Conservation (phyloP, 2,888 invertebrate species). For the Pristionchus arcanus region DNA sequence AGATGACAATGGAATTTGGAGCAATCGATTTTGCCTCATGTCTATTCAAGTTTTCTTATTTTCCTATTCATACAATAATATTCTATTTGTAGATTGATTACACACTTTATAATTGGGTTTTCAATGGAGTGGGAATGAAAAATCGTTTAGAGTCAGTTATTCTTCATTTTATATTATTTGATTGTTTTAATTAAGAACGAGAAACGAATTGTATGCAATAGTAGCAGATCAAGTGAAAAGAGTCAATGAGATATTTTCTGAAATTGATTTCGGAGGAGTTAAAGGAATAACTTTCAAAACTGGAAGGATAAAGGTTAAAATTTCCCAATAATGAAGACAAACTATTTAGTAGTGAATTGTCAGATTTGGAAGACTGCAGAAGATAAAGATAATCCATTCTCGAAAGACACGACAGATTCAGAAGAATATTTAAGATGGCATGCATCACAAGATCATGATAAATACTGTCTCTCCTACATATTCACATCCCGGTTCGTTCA, state of each 20-base stretch:
- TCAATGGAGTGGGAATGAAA: background rate
- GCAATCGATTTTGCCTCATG: background rate
- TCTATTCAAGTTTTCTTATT: background rate
- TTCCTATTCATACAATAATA: background rate
- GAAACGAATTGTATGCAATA: background rate
- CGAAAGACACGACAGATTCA: background rate
- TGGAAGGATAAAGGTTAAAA: background rate
- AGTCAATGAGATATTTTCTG: background rate
- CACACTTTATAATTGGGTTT: background rate
- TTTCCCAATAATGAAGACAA: no score
- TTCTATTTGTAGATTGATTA: background rate
- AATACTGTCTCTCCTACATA: background rate
- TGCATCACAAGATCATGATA: background rate
- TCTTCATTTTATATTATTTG: background rate
- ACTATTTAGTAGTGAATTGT: background rate
- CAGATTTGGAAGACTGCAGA: background rate
- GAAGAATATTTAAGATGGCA: background rate
- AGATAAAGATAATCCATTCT: background rate
- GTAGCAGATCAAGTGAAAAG: background rate
- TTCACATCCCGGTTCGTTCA: background rate
- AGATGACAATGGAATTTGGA: slow-evolving; percentile 3
- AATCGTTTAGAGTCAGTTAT: background rate
- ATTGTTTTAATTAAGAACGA: background rate
- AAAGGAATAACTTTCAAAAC: background rate
- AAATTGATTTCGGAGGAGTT: background rate